Evolutionary conservation across 2,888 invertebrate species (phyloP).

Genomic region (Tenodera sinensis): DNA sequence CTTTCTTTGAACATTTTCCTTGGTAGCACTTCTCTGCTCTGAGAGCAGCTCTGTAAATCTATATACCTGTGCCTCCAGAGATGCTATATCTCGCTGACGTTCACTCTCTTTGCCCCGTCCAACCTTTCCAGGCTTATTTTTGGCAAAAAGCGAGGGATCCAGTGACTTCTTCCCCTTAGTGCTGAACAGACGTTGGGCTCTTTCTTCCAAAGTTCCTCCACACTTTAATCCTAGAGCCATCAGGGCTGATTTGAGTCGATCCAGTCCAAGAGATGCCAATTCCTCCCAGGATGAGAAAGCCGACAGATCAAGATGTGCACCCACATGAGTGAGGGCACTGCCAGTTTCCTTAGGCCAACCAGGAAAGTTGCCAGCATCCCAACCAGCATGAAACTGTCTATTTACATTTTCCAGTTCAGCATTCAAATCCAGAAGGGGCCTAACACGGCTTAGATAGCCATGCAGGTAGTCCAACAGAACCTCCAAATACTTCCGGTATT

Average conservation of each 20-base stretch:
- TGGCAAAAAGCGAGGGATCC: slow-evolving; percentile 87
- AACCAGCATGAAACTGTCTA: slow-evolving; percentile 78
- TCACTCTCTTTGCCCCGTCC: too few relatives aligned
- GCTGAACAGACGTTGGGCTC: slow-evolving; percentile 92
- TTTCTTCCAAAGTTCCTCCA: slow-evolving; percentile 94
- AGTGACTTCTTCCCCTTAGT: slow-evolving; percentile 93
- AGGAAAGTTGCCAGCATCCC: slow-evolving; percentile 85
- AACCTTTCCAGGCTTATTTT: slow-evolving; percentile 80
- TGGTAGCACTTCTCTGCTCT: slow-evolving; percentile 83
- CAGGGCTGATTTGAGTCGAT: slow-evolving; percentile 93
- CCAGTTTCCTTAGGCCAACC: slow-evolving; percentile 98
- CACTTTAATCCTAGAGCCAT: slow-evolving; percentile 97
- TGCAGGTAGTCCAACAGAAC: slow-evolving; percentile 80
- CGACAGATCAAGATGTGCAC: slow-evolving; percentile 90
- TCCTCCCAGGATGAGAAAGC: slow-evolving; percentile 98
- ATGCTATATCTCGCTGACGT: too few relatives aligned
- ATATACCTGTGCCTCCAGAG: too few relatives aligned
- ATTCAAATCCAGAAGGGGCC: slow-evolving; percentile 80
- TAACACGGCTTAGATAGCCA: slow-evolving; percentile 76
- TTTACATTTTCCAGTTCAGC: slow-evolving; percentile 73
- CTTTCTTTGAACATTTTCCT: slow-evolving; percentile 97
- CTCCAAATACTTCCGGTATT: slow-evolving; percentile 80
- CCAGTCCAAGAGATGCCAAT: slow-evolving; percentile 91
- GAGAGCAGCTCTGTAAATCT: slow-evolving; percentile 29
- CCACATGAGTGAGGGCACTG: too few relatives aligned